phyloP scores from a whole-genome alignment of 2,888 invertebrate species.

The Polylopha cassiicola region DNA sequence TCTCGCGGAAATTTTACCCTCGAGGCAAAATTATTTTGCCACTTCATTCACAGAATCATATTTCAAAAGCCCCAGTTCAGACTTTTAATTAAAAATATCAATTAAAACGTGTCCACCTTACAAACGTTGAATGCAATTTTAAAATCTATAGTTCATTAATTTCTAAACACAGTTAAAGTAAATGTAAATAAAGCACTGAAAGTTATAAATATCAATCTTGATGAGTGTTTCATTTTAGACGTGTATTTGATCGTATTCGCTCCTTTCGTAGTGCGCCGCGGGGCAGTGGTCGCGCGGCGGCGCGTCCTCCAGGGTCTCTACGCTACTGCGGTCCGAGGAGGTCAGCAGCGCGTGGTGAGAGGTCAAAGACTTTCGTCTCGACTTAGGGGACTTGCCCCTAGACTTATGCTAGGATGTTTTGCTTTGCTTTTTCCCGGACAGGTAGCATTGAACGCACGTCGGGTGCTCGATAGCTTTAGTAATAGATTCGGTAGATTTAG shows the following conservation, averaged over 20 bases:
- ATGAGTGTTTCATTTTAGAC: slow-evolving; percentile 55
- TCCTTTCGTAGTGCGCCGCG: slow-evolving; percentile 48
- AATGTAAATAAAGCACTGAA: too few relatives aligned
- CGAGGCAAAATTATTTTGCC: too few relatives aligned
- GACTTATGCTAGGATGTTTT: slow-evolving; percentile 82
- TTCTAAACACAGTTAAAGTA: neutral
- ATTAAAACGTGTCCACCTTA: too few relatives aligned
- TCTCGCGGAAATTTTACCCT: too few relatives aligned
- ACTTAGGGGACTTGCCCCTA: slow-evolving; percentile 80
- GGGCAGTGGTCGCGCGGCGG: slow-evolving; percentile 54
- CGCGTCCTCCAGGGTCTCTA: slow-evolving; percentile 62
- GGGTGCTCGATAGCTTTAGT: slow-evolving; percentile 80
- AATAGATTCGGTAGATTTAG: slow-evolving; percentile 75
- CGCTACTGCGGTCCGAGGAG: slow-evolving; percentile 67
- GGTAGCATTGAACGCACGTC: slow-evolving; percentile 85
- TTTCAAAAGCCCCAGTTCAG: too few relatives aligned
- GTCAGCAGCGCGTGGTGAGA: slow-evolving; percentile 56
- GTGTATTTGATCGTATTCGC: slow-evolving; percentile 77
- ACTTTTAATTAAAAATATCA: too few relatives aligned
- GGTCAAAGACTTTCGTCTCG: slow-evolving; percentile 56
- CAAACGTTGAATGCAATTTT: too few relatives aligned
- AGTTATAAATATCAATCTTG: too few relatives aligned
- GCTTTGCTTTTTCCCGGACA: slow-evolving; percentile 78
- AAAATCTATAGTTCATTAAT: slow-evolving; percentile 1
- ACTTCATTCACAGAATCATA: too few relatives aligned